Conservation (phyloP, 1,140 invertebrate genomes). For the Elysia chlorotica region DNA sequence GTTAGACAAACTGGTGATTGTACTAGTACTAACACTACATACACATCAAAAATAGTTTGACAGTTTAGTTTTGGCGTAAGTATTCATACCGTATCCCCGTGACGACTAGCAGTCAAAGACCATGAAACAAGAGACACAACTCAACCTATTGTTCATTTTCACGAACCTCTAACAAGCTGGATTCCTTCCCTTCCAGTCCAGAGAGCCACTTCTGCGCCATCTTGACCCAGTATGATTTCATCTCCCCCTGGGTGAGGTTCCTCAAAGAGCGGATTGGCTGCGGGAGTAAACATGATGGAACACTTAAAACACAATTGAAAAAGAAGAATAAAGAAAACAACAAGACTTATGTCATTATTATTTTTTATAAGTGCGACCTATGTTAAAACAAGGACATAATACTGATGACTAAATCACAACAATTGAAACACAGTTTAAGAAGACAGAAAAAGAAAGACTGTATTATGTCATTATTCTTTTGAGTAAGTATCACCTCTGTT, state of each 20-base stretch:
- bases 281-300: no score
- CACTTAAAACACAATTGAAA: no score
- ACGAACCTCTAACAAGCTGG: slow-evolving; percentile 9
- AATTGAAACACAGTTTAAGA: no score
- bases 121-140: background rate
- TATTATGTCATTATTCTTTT: no score
- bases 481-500: no score
- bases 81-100: background rate
- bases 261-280: slow-evolving; percentile 16
- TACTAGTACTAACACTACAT: background rate
- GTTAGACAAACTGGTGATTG: background rate
- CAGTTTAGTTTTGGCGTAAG: background rate
- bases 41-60: background rate
- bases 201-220: slow-evolving; percentile 26
- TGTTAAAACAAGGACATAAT: no score
- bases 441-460: no score
- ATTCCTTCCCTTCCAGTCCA: slow-evolving; percentile 18
- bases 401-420: no score
- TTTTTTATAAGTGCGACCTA: no score
- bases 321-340: no score
- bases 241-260: slow-evolving; percentile 10
- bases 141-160: background rate
- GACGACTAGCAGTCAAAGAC: background rate
- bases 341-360: no score
- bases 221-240: slow-evolving; percentile 22